These are phyloP conservation scores for Allochrocebus solatus DNA, from an alignment of 2,797 vertebrate genomes.

Conservation along the genomic window DNA sequence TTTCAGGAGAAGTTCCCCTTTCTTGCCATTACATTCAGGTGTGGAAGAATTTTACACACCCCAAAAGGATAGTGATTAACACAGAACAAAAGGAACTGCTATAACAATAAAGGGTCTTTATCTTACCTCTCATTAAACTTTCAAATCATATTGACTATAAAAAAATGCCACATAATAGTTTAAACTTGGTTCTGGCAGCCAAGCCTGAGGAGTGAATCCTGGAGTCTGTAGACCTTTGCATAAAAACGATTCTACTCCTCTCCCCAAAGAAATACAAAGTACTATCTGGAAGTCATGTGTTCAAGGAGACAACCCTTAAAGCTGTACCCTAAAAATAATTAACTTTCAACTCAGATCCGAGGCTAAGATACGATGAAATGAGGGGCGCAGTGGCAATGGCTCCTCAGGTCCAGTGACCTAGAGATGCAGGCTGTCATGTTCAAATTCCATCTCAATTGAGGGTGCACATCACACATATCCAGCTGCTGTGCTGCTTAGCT, in stretches of 20 bases:
- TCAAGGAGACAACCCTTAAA: neutral
- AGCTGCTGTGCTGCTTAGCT: neutral
- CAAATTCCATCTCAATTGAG: neutral
- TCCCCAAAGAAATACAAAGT: neutral
- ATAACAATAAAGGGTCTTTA: neutral
- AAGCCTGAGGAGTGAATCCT: neutral
- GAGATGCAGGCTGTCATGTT: neutral
- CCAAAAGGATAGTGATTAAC: neutral
- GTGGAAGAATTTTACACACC: neutral
- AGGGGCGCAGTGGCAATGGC: too few relatives aligned
- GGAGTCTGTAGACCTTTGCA: neutral
- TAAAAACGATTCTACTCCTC: neutral
- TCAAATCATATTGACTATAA: neutral
- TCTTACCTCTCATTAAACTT: neutral
- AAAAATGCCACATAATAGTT: neutral
- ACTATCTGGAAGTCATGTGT: neutral
- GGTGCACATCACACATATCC: neutral
- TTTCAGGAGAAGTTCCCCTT: neutral
- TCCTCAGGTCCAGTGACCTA: neutral
- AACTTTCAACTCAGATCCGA: neutral
- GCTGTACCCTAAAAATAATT: neutral
- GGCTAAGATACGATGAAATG: neutral
- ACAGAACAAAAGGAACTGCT: neutral
- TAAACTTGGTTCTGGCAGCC: neutral
- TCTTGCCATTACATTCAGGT: too few relatives aligned